Conservation (phyloP, 2,113 vertebrate species). For the Aepyceros melampus region DNA sequence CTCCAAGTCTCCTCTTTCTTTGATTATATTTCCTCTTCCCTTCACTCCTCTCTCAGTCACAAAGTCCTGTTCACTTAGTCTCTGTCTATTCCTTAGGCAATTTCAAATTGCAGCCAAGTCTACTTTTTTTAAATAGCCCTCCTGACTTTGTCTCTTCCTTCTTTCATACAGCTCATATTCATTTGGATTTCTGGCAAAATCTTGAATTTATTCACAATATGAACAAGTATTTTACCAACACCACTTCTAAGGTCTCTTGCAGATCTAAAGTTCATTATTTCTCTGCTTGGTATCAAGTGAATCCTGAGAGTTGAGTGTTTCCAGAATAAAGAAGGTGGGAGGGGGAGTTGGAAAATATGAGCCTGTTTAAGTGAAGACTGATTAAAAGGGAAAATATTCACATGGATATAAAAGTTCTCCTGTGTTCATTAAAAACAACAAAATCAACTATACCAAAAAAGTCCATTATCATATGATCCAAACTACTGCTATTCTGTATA, state of each 20-base stretch:
- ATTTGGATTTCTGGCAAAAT: neutral
- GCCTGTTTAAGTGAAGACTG: neutral
- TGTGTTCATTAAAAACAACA: neutral
- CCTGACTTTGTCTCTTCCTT: neutral
- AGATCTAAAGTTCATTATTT: neutral
- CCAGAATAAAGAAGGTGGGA: neutral
- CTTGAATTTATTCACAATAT: neutral
- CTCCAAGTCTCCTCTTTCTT: neutral
- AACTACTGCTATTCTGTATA: neutral
- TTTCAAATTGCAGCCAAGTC: neutral
- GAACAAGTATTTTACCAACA: neutral
- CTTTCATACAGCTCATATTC: neutral
- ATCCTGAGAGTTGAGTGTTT: neutral
- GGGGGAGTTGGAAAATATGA: neutral
- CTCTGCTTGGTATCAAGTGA: neutral
- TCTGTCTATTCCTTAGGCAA: neutral
- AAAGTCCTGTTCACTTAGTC: neutral
- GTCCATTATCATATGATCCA: neutral
- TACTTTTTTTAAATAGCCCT: neutral
- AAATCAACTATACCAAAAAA: neutral
- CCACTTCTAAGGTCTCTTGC: neutral
- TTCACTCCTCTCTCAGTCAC: neutral
- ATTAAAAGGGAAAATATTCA: neutral
- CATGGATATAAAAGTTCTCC: neutral
- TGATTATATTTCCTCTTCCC: neutral